Evolutionary conservation across 92 coral and sea anemone genomes (phyloP).

Genomic region (Epizoanthus rinbou): DNA sequence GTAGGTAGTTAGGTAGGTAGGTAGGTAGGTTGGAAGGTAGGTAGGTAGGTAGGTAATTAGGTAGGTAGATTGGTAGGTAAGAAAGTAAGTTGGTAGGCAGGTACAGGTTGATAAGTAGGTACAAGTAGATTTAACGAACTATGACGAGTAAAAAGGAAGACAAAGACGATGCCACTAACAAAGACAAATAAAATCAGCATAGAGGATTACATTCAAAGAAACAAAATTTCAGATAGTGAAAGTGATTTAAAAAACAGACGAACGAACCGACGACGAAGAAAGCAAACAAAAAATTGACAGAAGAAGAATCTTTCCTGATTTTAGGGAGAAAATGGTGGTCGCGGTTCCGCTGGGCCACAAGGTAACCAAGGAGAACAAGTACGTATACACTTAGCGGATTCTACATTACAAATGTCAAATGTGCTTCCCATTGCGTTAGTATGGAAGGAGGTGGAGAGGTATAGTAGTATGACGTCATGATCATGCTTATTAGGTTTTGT

Average conservation of each 20-base stretch:
- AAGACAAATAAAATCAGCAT: too few species aligned
- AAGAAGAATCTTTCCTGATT: background rate
- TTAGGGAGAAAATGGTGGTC: constrained; percentile 2
- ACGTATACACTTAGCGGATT: background rate
- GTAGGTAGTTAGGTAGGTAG: background rate
- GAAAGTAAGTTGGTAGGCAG: background rate
- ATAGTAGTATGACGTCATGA: too few species aligned
- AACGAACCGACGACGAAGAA: background rate
- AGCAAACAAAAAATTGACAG: background rate
- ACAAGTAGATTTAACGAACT: background rate
- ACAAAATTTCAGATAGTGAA: too few species aligned
- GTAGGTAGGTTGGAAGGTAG: background rate
- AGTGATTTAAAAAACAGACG: too few species aligned
- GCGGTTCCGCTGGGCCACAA: background rate
- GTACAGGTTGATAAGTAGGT: too few species aligned
- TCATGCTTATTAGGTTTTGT: too few species aligned
- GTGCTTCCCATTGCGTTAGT: too few species aligned
- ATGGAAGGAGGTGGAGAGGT: too few species aligned
- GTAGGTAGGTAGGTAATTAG: background rate
- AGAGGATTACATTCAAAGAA: too few species aligned
- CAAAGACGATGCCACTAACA: too few species aligned
- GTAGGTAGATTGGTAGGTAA: background rate
- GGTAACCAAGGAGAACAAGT: constrained; percentile 1
- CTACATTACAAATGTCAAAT: too few species aligned
- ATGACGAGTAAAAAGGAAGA: too few species aligned